Evolutionary conservation across 2,113 vertebrate species (phyloP), one percentile per base, ranked within the genome.

Genomic region (Campylomormyrus tamandua): DNA sequence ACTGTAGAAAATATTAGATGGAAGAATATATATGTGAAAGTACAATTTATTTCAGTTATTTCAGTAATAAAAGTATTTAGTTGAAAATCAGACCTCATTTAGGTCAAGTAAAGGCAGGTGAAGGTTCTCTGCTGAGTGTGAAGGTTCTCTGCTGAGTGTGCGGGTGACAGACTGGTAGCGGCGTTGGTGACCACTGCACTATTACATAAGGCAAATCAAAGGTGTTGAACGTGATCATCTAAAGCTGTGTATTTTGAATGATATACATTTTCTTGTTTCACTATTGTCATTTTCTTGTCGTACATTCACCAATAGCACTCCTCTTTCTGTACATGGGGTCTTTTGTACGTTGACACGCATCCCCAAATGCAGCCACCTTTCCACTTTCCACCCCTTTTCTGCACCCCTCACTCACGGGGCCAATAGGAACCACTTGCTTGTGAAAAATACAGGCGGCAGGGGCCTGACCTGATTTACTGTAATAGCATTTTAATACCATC

Each of bases 381-480:
- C 35, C 46, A 11, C 27, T 84, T 17, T 45, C 49, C 88, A 56
- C 31, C 27, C 17, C 77, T 42, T 19, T 31, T 31, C 62, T 66
- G 39, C 42, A 74, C 87, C 87, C 42, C 17, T 85, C 50, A 85
- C 77, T 48, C 52, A 46, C 39, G 42, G 89, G 89, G 58, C 80
- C 42, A 42, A 62, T 89, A 89, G 80, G 52, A 89, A 62, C 39
- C 89, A 46, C 80, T 85, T 53, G 77, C 89, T 89, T 35, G 74
- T 90, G 88, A 83, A 89, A 31, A 89, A 91, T 88, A 86, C 89
- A 93, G 92, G 89, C 92, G 93, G 90, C 85, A 39, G 93, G 92
- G 94, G 88, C 90, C 93, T 93, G 93, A 93, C 93, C 93, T 94
- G 93, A 92, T 94, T 94, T 93, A 91, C 91, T 90, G 92, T 93